These are phyloP conservation scores for Aphelocoma californica DNA, from an alignment of 2,797 vertebrate genomes.

Conservation along the genomic window DNA sequence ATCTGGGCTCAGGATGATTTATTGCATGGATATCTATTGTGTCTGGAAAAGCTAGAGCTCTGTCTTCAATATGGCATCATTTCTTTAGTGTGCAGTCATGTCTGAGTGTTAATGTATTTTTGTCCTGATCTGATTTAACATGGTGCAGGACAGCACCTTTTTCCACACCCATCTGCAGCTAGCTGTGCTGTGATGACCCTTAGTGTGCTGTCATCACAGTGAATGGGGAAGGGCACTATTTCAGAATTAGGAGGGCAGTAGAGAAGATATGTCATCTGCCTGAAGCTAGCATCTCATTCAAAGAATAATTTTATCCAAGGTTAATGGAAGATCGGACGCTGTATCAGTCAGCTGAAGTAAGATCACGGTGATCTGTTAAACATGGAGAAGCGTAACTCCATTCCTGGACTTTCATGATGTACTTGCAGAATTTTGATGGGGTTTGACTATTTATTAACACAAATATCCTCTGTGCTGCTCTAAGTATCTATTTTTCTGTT, in stretches of 20 bases:
- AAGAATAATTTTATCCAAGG: not conserved
- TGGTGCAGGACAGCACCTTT: not conserved
- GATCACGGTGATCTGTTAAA: not conserved
- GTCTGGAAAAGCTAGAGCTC: not conserved
- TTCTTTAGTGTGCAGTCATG: not conserved
- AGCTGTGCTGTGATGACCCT: not conserved
- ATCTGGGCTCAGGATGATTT: not conserved
- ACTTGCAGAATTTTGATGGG: not conserved
- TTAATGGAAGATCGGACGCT: not conserved
- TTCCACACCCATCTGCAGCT: not conserved
- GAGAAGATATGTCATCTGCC: not conserved
- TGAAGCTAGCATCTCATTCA: not conserved
- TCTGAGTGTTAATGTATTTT: not conserved
- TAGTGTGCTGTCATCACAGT: not conserved
- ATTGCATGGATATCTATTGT: not conserved
- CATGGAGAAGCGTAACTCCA: fast-evolving
- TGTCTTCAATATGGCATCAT: not conserved
- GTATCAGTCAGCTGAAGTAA: not conserved
- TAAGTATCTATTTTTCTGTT: not conserved
- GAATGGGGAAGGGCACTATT: not conserved
- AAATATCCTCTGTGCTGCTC: not conserved
- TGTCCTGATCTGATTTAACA: not conserved
- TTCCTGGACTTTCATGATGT: not conserved
- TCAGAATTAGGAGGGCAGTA: not conserved
- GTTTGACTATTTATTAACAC: not conserved